Base-by-base conservation (phyloP, 2,888 invertebrate species). In the Callyntrura sp. region DNA sequence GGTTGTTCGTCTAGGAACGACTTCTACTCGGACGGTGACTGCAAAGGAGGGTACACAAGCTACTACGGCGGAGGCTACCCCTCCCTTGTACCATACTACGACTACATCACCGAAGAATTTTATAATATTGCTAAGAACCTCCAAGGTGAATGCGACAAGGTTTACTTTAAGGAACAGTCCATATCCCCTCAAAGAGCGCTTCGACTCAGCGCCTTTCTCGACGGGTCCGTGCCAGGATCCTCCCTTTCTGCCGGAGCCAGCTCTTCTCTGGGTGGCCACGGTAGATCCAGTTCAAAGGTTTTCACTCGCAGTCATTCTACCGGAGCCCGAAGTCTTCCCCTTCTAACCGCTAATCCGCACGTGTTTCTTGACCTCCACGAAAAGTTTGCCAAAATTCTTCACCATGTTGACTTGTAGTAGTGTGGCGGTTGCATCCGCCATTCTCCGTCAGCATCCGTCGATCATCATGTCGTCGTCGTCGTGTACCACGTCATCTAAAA, bases 361-460 rank as follows among this genome's bases (percentile, higher is more conserved):
- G 91, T 93, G 35, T 93, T 93, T 85, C 90, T 93, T 6, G 93
- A 93, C 83, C 78, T 93, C 55, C 93, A 93, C 81, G 93, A 93
- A 85, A 93, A 93, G 87, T 93, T 93, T 90, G 93, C 93, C 57
- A 91, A 91, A 85, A 92, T 93, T 82, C 92, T 93, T 73, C 93
- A 93, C 51, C 93, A 93, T 93, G 93, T 93, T 84, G 93, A 93
- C 92, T 91, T 93, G 90, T 93, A 93, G 91, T 84, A 43, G 60
- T 17, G 45, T 23, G 12, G 78, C 55, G 45, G 79, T 35, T 11
- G 57, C 57, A 43, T 43, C 82, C 5, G 68, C 68, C 55, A 17
- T 76, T n/a, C 48, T 70, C 43, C 76, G 17, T 17, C 85, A 43
- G 23, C 89, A 17, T 70, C 70, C 68, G 78, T 73, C 81, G 79